Evolutionary conservation across 2,113 vertebrate species (phyloP), one percentile per base, ranked within the genome.

Genomic region (Malurus elegans): DNA sequence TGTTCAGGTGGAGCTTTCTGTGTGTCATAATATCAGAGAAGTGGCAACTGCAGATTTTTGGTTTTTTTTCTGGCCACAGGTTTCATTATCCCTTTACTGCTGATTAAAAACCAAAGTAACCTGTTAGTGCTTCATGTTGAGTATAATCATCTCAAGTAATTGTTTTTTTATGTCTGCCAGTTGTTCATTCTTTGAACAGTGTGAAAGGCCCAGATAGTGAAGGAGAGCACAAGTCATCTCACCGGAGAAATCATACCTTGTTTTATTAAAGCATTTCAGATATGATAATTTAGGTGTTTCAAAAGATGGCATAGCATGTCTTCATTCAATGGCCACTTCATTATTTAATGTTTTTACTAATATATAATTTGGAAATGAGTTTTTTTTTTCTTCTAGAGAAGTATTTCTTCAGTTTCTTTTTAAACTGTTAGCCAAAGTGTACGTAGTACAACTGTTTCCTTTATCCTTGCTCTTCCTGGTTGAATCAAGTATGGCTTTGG

Each of bases 321-420:
- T 86, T 76, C 0, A 0, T 74, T 29, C 23, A 36, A 2, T n/a
- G 25, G 29, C 42, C 5, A 13, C 31, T 70, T 80, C 1, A 19
- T 11, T 69, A 9, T 64, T 50, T 17, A 34, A 2, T 60, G 18
- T 47, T 87, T 73, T 82, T 60, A 74, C 10, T 48, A 53, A 50
- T 29, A 13, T 47, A 13, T 14, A 81, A 62, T 79, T 91, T 84
- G 32, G 54, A 89, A 67, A n/a, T 47, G 54, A 34, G 16, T 10
- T 40, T 75, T 54, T 21, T 4, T 31, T 84, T 60, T 84, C n/a
- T 78, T 0, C 42, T 53, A 28, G 19, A 48, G 28, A 53, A 40
- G 8, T 50, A 58, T 34, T 69, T 72, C 6, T 56, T 85, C 31
- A n/a, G 10, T 40, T 54, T 65, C 14, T 54, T 82, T 47, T 50